Evolutionary conservation across 2,797 vertebrate species (phyloP), one percentile per base, ranked within the genome.

Genomic region (Crenichthys baileyi): DNA sequence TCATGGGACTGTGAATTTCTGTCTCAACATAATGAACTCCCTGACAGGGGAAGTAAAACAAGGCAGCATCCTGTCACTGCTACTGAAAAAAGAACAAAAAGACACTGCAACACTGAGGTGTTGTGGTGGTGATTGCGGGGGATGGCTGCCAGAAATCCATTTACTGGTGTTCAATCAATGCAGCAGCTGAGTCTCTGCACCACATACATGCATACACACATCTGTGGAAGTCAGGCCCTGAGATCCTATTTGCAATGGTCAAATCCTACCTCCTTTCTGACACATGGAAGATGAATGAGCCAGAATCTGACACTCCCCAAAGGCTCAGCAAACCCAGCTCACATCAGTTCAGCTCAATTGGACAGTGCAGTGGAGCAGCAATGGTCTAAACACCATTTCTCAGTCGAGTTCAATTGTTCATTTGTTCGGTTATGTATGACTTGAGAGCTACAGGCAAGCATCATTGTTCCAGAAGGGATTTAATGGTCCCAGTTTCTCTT

Each of bases 11-110:
- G 84, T 85, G 86, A 87, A 81, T 89, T 77, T 85, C 88, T 77
- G 72, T 79, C 70, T 76, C 74, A 72, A 79, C 73, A 67, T 86
- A 89, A 92, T 90, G 83, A 90, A 85, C 80, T 85, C 85, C 77
- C 79, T 79, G 87, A 89, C 81, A 85, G 68, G 73, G 41, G 68
- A 81, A 77, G 85, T 87, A 85, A 87, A 92, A 90, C 82, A 85
- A 15, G 20, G 20, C 80, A 48, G 76, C 61, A 82, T 81, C 72
- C 81, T 88, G 82, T 85, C 82, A 29, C 80, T 73, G 1, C 61
- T 15, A 26, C 70, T 73, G 76, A 78, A 76, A 68, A 58, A 79
- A 51, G 56, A 36, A 51, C 39, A 55, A 70, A 70, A 48, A 56
- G 48, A 68, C 24, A 46, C 67, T 41, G 3, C 67, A 73, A 80